Evolutionary conservation across 2,888 invertebrate genomes (phyloP).

Genomic region (Priocnemis perturbator): DNA sequence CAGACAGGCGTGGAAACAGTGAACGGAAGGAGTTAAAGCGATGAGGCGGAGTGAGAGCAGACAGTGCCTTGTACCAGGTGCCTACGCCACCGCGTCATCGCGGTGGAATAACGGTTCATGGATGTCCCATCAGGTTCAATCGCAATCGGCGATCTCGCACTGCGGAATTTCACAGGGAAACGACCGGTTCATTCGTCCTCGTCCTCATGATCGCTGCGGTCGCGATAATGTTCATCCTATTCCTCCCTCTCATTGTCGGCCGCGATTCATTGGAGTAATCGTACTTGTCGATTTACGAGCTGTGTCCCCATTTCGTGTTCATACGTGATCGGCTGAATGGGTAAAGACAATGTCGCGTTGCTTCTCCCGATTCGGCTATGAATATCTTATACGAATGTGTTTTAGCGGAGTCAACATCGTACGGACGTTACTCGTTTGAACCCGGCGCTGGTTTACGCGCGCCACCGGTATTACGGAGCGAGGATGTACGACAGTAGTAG

Average conservation of each 20-base stretch:
- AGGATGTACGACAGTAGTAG: too few relatives aligned
- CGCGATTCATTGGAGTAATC: slow-evolving; percentile 2
- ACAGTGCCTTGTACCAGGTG: slow-evolving; percentile 58
- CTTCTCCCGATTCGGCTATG: slow-evolving; percentile 22
- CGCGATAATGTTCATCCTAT: neutral
- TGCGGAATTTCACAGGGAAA: slow-evolving; percentile 60
- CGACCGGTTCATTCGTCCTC: slow-evolving; percentile 42
- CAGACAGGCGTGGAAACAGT: slow-evolving; percentile 4
- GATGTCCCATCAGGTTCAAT: slow-evolving; percentile 70
- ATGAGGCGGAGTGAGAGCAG: slow-evolving; percentile 6
- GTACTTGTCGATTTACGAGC: slow-evolving; percentile 45
- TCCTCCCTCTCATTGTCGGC: neutral
- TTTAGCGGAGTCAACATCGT: too few relatives aligned
- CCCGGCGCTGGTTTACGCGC: slow-evolving; percentile 11
- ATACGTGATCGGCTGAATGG: slow-evolving; percentile 49
- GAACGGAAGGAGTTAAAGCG: slow-evolving; percentile 15
- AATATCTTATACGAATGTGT: slow-evolving; percentile 16
- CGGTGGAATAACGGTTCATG: slow-evolving; percentile 66
- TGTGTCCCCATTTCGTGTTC: slow-evolving; percentile 39
- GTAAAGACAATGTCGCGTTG: slow-evolving; percentile 33
- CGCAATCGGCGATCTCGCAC: slow-evolving; percentile 65
- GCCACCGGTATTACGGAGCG: neutral
- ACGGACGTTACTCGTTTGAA: too few relatives aligned
- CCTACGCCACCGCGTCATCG: slow-evolving; percentile 65
- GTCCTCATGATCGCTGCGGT: neutral